phyloP scores from a whole-genome alignment of 2,113 vertebrate species.

The Actinemys pallida region DNA sequence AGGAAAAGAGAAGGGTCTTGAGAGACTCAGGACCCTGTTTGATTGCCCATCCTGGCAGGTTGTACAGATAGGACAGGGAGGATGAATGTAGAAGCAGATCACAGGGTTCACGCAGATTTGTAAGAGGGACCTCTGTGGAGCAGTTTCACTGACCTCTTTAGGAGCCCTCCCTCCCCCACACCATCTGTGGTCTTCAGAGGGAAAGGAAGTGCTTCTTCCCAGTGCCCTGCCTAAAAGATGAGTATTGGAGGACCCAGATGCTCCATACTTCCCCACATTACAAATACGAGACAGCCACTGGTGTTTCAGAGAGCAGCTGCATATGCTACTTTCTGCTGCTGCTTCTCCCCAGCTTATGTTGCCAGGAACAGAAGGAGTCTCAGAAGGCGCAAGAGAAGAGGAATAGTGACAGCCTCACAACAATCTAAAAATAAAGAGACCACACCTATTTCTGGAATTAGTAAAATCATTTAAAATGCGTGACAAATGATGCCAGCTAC shows the following conservation, averaged over 20 bases:
- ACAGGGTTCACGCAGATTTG: rapidly evolving
- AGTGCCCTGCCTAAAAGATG: not conserved
- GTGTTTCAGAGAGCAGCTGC: not conserved
- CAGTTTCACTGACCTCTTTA: not conserved
- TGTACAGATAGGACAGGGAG: not conserved
- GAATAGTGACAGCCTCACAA: not conserved
- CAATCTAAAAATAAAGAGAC: not conserved
- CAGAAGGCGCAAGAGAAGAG: not conserved
- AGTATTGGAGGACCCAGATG: not conserved
- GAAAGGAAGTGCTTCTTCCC: not conserved
- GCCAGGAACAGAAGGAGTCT: not conserved
- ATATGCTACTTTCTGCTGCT: not conserved
- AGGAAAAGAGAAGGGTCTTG: not conserved
- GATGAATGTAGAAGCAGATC: not conserved
- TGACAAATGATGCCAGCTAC: not conserved
- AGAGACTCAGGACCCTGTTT: not conserved
- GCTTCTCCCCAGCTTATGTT: not conserved
- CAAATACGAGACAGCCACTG: not conserved
- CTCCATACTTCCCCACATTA: not conserved
- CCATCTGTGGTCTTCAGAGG: not conserved
- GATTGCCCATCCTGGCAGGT: not conserved
- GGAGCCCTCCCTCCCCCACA: not conserved
- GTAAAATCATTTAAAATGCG: not conserved
- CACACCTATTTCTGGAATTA: not conserved
- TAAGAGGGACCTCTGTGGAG: not conserved